These are phyloP conservation scores for Proterorhinus semilunaris DNA, from an alignment of 2,113 vertebrate species.

Conservation along the genomic window DNA sequence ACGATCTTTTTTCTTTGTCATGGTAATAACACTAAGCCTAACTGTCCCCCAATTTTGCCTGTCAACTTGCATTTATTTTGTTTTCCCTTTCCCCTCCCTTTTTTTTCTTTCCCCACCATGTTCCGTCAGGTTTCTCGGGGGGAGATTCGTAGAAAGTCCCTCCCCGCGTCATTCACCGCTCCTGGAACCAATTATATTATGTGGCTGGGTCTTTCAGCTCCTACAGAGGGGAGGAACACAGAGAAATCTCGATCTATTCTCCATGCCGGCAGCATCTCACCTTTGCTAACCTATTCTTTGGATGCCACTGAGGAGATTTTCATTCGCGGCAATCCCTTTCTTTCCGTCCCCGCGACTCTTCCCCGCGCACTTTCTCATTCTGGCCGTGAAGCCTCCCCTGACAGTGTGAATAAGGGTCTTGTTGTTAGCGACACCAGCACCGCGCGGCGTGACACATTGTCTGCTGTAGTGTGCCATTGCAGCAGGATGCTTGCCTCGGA, in stretches of 20 bases:
- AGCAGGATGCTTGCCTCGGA: constrained; percentile 58
- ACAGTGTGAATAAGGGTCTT: constrained; percentile 53
- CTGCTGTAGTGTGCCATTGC: constrained; percentile 56
- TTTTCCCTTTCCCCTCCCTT: constrained; percentile 57
- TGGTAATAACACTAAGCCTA: constrained; percentile 79
- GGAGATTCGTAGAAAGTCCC: constrained; percentile 51
- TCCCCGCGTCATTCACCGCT: constrained; percentile 60
- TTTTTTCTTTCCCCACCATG: constrained; percentile 50
- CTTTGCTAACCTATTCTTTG: constrained; percentile 56
- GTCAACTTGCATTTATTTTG: constrained; percentile 78
- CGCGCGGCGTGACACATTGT: constrained; percentile 63
- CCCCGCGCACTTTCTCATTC: constrained; percentile 41
- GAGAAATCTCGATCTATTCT: constrained; percentile 52
- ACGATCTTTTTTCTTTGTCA: constrained; percentile 75
- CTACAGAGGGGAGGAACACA: constrained; percentile 38
- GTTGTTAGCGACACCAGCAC: constrained; percentile 58
- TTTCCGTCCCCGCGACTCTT: constrained; percentile 20
- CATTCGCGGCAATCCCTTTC: constrained; percentile 23
- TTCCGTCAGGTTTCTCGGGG: constrained; percentile 65
- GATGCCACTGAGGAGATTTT: constrained; percentile 48
- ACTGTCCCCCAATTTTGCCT: constrained; percentile 77
- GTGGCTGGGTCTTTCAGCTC: constrained; percentile 55
- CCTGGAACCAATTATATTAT: constrained; percentile 78
- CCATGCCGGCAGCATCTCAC: constrained; percentile 55
- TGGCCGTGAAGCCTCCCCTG: constrained; percentile 47